Conservation (phyloP, 2,888 invertebrate species). For the Gortyna flavago region DNA sequence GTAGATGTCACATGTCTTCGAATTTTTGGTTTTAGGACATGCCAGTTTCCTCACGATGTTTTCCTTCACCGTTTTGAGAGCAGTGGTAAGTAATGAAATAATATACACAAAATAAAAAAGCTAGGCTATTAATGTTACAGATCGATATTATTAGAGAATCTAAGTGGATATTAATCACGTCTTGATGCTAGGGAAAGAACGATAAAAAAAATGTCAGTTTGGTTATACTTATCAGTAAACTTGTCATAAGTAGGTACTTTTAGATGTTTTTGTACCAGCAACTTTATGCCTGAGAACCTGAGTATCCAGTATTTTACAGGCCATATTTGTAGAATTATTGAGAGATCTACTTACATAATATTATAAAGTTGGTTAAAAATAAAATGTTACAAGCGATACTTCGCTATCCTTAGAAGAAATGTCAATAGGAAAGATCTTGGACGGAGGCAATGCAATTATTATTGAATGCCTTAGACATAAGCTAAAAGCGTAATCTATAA, state of each 20-base stretch:
- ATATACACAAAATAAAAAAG: too few species aligned
- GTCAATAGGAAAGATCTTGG: neutral
- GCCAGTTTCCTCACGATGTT: too few species aligned
- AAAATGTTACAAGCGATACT: neutral
- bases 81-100: too few species aligned
- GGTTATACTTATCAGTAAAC: neutral
- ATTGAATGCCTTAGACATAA: neutral
- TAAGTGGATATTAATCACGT: conserved; percentile 42
- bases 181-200: conserved; percentile 30
- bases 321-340: neutral
- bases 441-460: neutral
- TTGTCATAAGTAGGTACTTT: neutral
- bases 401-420: neutral
- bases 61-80: too few species aligned
- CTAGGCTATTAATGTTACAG: conserved; percentile 2
- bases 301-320: conserved; percentile 6
- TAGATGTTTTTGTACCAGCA: neutral
- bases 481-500: too few species aligned
- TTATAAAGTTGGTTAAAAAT: neutral
- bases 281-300: neutral
- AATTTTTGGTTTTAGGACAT: too few species aligned
- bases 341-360: neutral
- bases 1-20: too few species aligned
- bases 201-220: conserved; percentile 25
- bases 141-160: conserved; percentile 18